Evolutionary conservation across 2,797 vertebrate genomes (phyloP).

Genomic region (Moxostoma hubbsi): DNA sequence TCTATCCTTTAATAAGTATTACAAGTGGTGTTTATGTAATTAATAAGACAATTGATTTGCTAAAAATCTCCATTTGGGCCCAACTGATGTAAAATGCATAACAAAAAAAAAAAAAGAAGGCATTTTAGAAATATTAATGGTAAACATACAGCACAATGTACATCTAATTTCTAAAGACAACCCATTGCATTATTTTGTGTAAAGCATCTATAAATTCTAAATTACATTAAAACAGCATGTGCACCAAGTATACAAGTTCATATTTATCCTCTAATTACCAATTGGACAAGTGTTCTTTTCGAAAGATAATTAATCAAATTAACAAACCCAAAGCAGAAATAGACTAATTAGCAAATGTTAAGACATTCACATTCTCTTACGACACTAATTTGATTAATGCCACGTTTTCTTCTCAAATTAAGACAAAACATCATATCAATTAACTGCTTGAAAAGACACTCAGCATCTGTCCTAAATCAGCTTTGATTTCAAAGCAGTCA

Average conservation of each 20-base stretch:
- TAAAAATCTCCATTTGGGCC: no score
- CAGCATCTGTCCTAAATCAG: constrained; percentile 60
- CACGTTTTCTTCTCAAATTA: constrained; percentile 46
- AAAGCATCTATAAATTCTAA: background rate
- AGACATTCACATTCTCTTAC: constrained; percentile 54
- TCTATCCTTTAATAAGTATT: no score
- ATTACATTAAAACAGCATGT: background rate
- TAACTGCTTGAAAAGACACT: constrained; percentile 58
- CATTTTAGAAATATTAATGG: constrained; percentile 2
- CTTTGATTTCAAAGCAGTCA: constrained; percentile 56
- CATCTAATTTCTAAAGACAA: background rate
- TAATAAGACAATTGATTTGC: no score
- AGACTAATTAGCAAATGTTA: constrained; percentile 56
- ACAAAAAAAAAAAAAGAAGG: no score
- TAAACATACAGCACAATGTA: background rate
- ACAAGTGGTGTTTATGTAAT: no score
- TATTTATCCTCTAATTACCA: constrained; percentile 40
- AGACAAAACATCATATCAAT: constrained; percentile 58
- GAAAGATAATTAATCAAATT: constrained; percentile 55
- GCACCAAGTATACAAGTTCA: background rate
- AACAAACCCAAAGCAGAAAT: constrained; percentile 51
- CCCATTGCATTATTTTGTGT: background rate
- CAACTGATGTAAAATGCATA: no score
- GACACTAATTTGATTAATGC: constrained; percentile 62
- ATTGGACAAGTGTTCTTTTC: constrained; percentile 40